phyloP scores from a whole-genome alignment of 2,113 vertebrate genomes.

The Chiloscyllium plagiosum region DNA sequence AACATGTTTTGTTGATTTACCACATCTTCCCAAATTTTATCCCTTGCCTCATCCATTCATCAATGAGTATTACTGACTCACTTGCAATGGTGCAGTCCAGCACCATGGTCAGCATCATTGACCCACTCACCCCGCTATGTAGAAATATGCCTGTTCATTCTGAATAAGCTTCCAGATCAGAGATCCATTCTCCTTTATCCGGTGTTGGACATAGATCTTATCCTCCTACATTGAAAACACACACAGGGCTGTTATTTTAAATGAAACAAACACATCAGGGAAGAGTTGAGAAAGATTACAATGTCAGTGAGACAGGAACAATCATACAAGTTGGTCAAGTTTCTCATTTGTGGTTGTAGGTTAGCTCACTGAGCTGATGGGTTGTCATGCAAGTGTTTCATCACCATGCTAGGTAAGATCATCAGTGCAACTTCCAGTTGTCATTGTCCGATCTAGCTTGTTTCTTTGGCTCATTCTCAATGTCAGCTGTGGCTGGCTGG shows the following conservation, averaged over 20 bases:
- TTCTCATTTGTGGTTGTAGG: too few species aligned
- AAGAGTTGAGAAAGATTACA: not conserved
- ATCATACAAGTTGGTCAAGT: not conserved
- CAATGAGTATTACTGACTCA: not conserved
- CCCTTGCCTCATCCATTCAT: not conserved
- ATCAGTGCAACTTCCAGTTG: not conserved
- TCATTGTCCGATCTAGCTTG: not conserved
- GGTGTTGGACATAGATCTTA: conserved; percentile 88
- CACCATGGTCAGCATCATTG: not conserved
- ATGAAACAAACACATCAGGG: too few species aligned
- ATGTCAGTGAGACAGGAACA: not conserved
- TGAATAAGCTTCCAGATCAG: conserved; percentile 79
- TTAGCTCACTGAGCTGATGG: too few species aligned
- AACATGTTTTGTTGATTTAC: too few species aligned
- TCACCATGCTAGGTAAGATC: too few species aligned
- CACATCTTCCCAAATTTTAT: too few species aligned
- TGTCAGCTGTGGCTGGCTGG: not conserved
- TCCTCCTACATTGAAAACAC: conserved; percentile 61
- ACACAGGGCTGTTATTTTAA: not conserved
- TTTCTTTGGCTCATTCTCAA: not conserved
- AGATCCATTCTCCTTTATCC: conserved; percentile 58
- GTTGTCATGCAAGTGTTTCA: too few species aligned
- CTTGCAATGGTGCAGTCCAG: not conserved
- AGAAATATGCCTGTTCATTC: conserved; percentile 57
- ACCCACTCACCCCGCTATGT: conserved; percentile 81